Conservation (phyloP, 2,797 vertebrate genomes). For the Saxicola maurus region DNA sequence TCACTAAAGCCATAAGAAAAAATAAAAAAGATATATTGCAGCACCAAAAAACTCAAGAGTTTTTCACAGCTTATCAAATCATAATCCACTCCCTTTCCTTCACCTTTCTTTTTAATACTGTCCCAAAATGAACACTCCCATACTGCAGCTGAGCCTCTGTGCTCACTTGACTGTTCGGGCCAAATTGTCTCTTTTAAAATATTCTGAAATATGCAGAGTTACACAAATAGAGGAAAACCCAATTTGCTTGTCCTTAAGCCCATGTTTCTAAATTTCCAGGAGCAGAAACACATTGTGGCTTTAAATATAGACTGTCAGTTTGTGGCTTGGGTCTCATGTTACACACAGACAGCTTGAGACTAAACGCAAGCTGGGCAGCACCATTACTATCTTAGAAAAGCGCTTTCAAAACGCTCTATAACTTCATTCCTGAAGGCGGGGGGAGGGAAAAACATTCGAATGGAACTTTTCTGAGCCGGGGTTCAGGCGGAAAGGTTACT, state of each 20-base stretch:
- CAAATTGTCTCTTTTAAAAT: background rate
- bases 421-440: background rate
- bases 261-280: constrained; percentile 22
- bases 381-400: constrained; percentile 26
- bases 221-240: background rate
- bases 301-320: constrained; percentile 67
- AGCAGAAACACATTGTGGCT: constrained; percentile 44
- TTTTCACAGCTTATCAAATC: background rate
- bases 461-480: constrained; percentile 6
- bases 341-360: constrained; percentile 41
- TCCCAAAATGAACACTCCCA: background rate
- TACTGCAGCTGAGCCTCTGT: background rate
- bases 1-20: background rate
- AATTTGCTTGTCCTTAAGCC: background rate
- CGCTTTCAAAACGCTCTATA: background rate
- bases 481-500: background rate
- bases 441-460: background rate
- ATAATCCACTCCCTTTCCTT: background rate
- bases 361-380: constrained; percentile 4
- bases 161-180: background rate
- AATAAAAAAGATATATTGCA: background rate
- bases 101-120: background rate
- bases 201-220: background rate
- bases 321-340: constrained; percentile 50
- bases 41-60: background rate